Evolutionary conservation across 2,797 vertebrate genomes (phyloP).

Genomic region (Melanotaenia trifasciata): DNA sequence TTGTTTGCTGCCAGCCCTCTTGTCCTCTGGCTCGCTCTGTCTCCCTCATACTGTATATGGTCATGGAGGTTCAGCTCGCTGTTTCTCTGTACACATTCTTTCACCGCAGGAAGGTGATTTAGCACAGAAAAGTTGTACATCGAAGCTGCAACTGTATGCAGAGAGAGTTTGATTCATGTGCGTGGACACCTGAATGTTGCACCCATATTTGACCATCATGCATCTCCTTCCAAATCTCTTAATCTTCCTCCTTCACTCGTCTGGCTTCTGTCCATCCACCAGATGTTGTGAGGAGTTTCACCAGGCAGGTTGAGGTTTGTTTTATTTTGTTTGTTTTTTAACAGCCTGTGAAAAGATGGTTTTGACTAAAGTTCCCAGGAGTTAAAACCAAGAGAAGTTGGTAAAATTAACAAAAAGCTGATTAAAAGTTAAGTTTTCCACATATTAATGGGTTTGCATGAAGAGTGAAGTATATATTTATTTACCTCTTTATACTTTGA

Average conservation of each 20-base stretch:
- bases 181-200: neutral
- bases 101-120: constrained; percentile 14
- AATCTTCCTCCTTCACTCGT: neutral
- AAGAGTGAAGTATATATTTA: neutral
- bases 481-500: neutral
- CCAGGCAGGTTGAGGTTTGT: no score
- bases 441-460: neutral
- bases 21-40: neutral
- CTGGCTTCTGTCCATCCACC: neutral
- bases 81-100: constrained; percentile 11
- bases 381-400: neutral
- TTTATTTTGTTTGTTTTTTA: no score
- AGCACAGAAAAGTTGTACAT: neutral
- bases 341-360: neutral
- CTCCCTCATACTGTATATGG: constrained; percentile 65
- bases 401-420: no score
- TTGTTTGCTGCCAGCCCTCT: neutral
- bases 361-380: neutral
- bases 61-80: constrained; percentile 47
- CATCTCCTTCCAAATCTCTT: neutral
- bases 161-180: neutral
- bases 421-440: neutral
- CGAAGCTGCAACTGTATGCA: neutral
- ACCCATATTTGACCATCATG: neutral
- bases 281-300: neutral